Conservation (phyloP, 2,888 invertebrate species). For the Trachelus tabidus region DNA sequence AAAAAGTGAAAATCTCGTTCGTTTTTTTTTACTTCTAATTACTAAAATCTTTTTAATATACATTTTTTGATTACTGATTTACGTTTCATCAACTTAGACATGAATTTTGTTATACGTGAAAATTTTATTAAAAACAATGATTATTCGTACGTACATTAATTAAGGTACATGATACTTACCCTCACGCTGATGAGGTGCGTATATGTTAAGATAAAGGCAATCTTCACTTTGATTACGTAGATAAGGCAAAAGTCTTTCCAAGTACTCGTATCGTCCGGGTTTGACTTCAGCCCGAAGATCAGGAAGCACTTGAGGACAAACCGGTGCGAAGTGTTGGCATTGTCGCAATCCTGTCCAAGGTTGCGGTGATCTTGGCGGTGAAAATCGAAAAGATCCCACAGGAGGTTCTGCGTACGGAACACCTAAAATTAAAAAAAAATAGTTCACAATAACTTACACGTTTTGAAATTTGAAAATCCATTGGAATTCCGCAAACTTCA, state of each 20-base stretch:
- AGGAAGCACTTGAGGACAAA: conserved; percentile 88
- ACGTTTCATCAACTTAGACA: too few relatives aligned
- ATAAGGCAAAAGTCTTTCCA: conserved; percentile 79
- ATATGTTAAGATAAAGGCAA: conserved; percentile 92
- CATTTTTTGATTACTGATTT: too few relatives aligned
- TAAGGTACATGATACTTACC: conserved; percentile 70
- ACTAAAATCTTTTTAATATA: too few relatives aligned
- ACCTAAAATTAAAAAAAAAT: conserved; percentile 58
- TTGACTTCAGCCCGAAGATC: conserved; percentile 71
- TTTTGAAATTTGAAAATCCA: too few relatives aligned
- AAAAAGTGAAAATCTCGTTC: too few relatives aligned
- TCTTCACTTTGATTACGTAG: conserved; percentile 82
- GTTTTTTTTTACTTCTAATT: too few relatives aligned
- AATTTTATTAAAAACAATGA: too few relatives aligned
- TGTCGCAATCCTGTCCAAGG: conserved; percentile 81
- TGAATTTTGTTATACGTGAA: too few relatives aligned
- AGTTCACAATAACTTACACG: too few relatives aligned
- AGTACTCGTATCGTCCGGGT: conserved; percentile 77
- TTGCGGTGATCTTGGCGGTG: conserved; percentile 87
- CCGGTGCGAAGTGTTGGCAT: conserved; percentile 80
- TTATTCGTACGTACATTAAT: conserved; percentile 9
- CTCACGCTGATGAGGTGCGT: conserved; percentile 78
- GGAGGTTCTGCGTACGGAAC: conserved; percentile 87
- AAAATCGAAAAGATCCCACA: conserved; percentile 79
- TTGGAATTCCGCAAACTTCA: too few relatives aligned